Base-by-base conservation (phyloP, 2,888 invertebrate genomes). In the Stramonita haemastoma region DNA sequence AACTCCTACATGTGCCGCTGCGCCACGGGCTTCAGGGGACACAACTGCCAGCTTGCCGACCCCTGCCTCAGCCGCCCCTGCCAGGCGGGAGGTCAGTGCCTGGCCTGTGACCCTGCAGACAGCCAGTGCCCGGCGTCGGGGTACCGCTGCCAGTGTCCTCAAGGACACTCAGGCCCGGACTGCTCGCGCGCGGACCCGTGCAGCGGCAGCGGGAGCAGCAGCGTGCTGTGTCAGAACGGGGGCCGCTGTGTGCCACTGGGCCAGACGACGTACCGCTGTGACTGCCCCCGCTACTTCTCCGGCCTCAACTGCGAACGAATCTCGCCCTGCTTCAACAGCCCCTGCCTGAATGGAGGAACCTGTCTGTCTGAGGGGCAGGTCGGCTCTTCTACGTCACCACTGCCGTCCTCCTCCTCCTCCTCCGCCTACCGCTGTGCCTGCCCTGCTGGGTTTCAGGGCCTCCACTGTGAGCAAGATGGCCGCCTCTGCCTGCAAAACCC, bases 1-100 rank as follows among this genome's bases (percentile, higher is more conserved):
- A 92, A 91, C 22, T 91, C 92, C 8, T 94, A 92, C 90, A 36
- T 84, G 19, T 95, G 95, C 81, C 87, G 90, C 13, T 95, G 95
- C 90, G 87, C 91, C 2, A 85, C 73, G 0, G 94, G 94, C 32
- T 92, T 92, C 86, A 93, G 91, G 34, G 95, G 95, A 2, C 87
- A 90, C 66, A 91, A 91, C 32, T 95, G 95, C 91, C 34, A 89
- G 73, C 26, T 29, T 4, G 46, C 56, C 17, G 85, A 85, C 17
- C 83, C 89, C n/a, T 89, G 89, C 70, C n/a, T 70, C 34, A 46
- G 57, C 26, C 70, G 90, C 29, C 92, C 92, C 22, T 94, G 94
- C 83, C 66, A 56, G 32, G 93, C 94, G 90, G 92, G 92, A 34
- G 94, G 94, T 15, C 90, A 88, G 46, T 94, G 94, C 56, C n/a